Evolutionary conservation across 1,140 invertebrate genomes (phyloP).

Genomic region (Diprion similis): DNA sequence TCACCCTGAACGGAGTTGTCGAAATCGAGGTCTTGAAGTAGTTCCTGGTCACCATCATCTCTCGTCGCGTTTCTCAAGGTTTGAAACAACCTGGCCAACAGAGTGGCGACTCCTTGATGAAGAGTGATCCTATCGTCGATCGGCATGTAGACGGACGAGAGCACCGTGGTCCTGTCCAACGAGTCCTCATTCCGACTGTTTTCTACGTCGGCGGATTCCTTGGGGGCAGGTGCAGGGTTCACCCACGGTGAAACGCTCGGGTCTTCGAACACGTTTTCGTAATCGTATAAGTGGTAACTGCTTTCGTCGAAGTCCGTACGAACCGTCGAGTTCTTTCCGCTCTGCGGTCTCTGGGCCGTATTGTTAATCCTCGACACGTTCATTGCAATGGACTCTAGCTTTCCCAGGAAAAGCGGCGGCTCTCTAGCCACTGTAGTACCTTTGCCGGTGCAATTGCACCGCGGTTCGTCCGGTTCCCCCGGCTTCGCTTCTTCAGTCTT

Average conservation of each 20-base stretch:
- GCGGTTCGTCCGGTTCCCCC: no score
- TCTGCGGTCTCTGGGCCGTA: slow-evolving; percentile 13
- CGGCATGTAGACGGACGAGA: slow-evolving; percentile 29
- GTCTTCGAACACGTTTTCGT: slow-evolving; percentile 11
- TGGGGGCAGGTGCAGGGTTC: slow-evolving; percentile 11
- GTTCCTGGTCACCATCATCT: slow-evolving; percentile 22
- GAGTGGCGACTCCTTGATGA: slow-evolving; percentile 32
- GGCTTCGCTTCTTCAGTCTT: neutral
- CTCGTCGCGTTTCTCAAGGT: slow-evolving; percentile 34
- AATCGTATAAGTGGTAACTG: slow-evolving; percentile 2
- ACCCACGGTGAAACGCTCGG: slow-evolving; percentile 24
- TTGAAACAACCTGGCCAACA: slow-evolving; percentile 38
- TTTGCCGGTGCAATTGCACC: no score
- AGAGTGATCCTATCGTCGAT: slow-evolving; percentile 35
- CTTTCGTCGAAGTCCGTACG: neutral
- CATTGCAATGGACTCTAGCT: neutral
- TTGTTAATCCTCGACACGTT: slow-evolving; percentile 13
- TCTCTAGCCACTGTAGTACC: no score
- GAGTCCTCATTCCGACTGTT: neutral
- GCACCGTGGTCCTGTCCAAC: slow-evolving; percentile 8
- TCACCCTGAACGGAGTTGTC: slow-evolving; percentile 36
- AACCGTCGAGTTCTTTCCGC: neutral
- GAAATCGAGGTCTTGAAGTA: slow-evolving; percentile 28
- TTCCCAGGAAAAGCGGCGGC: neutral
- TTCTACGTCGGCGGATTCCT: neutral